A percentile compares a stretch with the other conserved stretches of the same genome.
phyloP scores from a whole-genome alignment of 2,113 vertebrate species.

The Barbus barbus region DNA sequence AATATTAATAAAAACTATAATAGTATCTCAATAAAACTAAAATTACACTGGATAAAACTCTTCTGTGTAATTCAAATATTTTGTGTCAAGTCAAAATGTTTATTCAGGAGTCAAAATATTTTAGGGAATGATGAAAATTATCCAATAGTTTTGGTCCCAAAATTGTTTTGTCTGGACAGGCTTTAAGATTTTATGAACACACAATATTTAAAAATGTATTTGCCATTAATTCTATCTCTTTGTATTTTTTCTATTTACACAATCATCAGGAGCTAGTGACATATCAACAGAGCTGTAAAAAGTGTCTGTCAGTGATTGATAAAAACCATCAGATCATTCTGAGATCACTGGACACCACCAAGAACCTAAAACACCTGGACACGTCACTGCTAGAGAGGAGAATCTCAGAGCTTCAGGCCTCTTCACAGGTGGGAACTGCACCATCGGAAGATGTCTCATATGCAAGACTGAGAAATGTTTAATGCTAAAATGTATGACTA shows the following conservation, averaged over 20 bases:
- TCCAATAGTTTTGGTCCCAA: background rate
- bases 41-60: background rate
- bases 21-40: background rate
- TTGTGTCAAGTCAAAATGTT: background rate
- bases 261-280: constrained; percentile 83
- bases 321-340: constrained; percentile 87
- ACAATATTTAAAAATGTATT: background rate
- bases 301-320: constrained; percentile 85
- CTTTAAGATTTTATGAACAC: background rate
- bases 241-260: background rate
- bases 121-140: background rate
- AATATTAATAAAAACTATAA: background rate
- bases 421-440: constrained; percentile 81
- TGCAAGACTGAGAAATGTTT: no score
- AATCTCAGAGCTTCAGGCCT: constrained; percentile 81
- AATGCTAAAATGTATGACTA: background rate
- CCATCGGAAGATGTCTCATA: background rate
- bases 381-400: constrained; percentile 85
- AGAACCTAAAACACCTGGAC: constrained; percentile 83
- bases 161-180: background rate
- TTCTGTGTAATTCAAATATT: background rate
- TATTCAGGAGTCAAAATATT: background rate
- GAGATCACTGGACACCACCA: constrained; percentile 79
- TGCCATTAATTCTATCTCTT: background rate
- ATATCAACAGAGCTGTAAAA: constrained; percentile 92